phyloP scores from a whole-genome alignment of 2,113 vertebrate species.

The Entelurus aequoreus region DNA sequence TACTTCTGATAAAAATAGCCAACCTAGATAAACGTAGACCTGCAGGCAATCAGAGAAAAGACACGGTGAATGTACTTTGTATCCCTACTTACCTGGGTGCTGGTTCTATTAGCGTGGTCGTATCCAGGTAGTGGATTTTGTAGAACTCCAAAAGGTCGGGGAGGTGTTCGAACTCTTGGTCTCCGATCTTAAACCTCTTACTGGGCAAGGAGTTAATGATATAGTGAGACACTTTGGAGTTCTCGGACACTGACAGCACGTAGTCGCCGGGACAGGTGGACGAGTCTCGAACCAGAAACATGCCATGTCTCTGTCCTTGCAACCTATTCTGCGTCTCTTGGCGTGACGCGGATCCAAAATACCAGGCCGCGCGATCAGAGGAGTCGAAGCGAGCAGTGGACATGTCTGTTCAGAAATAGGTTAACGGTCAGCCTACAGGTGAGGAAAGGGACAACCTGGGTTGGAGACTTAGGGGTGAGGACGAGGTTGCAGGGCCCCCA shows the following conservation, averaged over 20 bases:
- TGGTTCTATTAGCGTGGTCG: conserved; percentile 95
- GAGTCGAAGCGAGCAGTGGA: conserved; percentile 91
- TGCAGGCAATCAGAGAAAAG: neutral
- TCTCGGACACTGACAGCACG: conserved; percentile 95
- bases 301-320: conserved; percentile 92
- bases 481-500: conserved; percentile 28
- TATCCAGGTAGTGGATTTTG: conserved; percentile 99
- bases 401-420: conserved; percentile 71
- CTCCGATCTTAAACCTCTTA: conserved; percentile 96
- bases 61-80: neutral
- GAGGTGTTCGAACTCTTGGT: conserved; percentile 94
- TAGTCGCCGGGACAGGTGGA: conserved; percentile 97
- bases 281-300: conserved; percentile 94
- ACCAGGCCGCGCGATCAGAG: conserved; percentile 90
- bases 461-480: conserved; percentile 10
- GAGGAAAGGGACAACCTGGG: conserved; percentile 2
- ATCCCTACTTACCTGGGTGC: conserved; percentile 80
- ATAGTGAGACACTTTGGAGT: conserved; percentile 97
- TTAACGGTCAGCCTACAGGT: conserved; percentile 30
- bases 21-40: conserved; percentile 12
- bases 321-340: conserved; percentile 89
- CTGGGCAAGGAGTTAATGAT: conserved; percentile 95
- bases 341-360: conserved; percentile 89
- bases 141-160: conserved; percentile 95
- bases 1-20: conserved; percentile 31